Conservation (phyloP, 1,140 invertebrate genomes). For the Eciton burchellii region DNA sequence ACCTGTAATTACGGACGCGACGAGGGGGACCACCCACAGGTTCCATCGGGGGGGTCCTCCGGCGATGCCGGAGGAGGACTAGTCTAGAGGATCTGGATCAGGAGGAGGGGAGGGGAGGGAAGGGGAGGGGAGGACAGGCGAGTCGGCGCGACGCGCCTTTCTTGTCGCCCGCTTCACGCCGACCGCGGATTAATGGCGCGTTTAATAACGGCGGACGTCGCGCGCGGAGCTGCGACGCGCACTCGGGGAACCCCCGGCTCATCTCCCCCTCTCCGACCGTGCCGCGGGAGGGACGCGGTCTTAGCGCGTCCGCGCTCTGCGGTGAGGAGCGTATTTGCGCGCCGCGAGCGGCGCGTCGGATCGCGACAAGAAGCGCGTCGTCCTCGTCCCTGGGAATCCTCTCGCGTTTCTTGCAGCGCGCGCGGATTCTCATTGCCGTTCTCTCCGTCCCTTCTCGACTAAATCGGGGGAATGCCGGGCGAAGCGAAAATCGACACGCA, state of each 20-base stretch:
- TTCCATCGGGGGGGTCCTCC: conserved; percentile 49
- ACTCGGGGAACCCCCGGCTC: neutral
- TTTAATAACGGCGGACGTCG: conserved; percentile 50
- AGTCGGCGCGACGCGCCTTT: conserved; percentile 16
- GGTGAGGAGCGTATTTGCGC: neutral
- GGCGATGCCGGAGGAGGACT: conserved; percentile 35
- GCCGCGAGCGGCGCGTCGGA: neutral
- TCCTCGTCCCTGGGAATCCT: neutral
- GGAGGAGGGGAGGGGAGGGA: neutral
- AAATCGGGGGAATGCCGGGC: too few relatives aligned
- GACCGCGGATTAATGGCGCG: conserved; percentile 38
- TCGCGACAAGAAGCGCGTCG: neutral
- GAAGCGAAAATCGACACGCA: too few relatives aligned
- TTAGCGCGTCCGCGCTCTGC: neutral
- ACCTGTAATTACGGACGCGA: conserved; percentile 84
- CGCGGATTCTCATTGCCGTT: too few relatives aligned
- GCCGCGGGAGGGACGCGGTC: neutral
- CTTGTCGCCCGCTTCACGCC: conserved; percentile 2
- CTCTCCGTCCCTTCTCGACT: too few relatives aligned
- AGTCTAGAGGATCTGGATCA: conserved; percentile 63
- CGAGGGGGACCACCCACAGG: conserved; percentile 79
- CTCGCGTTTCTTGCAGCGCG: neutral
- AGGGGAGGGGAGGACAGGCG: neutral
- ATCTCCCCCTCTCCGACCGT: neutral
- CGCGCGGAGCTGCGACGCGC: neutral